Evolutionary conservation across 2,888 invertebrate genomes (phyloP).

Genomic region (Pasiphila rectangulata): DNA sequence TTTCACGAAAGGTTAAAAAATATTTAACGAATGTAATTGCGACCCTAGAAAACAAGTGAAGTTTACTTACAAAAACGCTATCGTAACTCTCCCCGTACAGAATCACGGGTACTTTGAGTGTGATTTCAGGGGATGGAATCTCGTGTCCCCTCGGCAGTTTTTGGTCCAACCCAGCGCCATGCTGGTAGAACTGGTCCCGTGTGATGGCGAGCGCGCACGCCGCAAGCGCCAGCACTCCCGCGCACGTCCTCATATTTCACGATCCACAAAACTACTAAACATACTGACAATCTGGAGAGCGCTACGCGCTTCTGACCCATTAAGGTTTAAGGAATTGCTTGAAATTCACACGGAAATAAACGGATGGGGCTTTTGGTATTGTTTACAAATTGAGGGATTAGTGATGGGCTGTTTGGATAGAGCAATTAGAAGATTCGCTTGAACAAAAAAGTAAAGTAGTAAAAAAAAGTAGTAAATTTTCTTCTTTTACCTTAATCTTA

Average conservation of each 20-base stretch:
- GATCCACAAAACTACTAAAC: conserved; percentile 48
- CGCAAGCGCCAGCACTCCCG: conserved; percentile 53
- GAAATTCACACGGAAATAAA: conserved; percentile 26
- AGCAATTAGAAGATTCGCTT: too few species aligned
- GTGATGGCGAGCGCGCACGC: conserved; percentile 68
- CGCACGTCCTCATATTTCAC: conserved; percentile 69
- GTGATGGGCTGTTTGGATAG: too few species aligned
- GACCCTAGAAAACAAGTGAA: background rate
- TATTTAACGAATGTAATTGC: background rate
- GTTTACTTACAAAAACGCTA: conserved; percentile 89
- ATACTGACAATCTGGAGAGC: conserved; percentile 9
- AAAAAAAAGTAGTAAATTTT: too few species aligned
- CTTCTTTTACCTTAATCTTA: too few species aligned
- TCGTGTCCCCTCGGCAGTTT: conserved; percentile 81
- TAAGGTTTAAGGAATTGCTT: conserved; percentile 18
- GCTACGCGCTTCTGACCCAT: conserved; percentile 11
- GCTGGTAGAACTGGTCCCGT: conserved; percentile 81
- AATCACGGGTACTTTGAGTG: conserved; percentile 85
- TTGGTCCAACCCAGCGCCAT: conserved; percentile 78
- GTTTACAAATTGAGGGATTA: conserved; percentile 11
- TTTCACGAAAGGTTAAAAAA: too few species aligned
- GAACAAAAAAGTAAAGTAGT: too few species aligned
- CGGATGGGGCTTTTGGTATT: conserved; percentile 11
- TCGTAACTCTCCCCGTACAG: conserved; percentile 90
- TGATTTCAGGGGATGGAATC: conserved; percentile 83